phyloP scores from a whole-genome alignment of 2,888 invertebrate species.

The Mycalesis mineus region DNA sequence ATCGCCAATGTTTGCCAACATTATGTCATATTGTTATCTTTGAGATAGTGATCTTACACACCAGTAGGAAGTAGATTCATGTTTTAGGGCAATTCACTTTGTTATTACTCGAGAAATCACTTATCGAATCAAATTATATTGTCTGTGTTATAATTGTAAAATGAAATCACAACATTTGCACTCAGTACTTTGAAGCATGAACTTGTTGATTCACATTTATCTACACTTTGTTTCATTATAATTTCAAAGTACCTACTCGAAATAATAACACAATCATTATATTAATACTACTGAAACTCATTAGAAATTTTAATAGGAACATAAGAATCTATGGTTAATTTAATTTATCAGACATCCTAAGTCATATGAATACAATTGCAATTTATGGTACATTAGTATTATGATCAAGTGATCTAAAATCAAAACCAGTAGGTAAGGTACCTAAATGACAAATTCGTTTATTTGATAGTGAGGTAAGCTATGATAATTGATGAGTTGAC shows the following conservation, averaged over 20 bases:
- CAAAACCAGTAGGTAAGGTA: no score
- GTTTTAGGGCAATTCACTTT: not conserved
- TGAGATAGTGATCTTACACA: not conserved
- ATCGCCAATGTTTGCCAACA: not conserved
- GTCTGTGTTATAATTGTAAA: not conserved
- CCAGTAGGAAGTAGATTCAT: not conserved
- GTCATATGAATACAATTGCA: no score
- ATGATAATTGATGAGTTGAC: constrained; percentile 14
- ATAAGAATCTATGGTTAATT: no score
- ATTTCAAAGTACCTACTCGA: not conserved
- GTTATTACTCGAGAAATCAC: not conserved
- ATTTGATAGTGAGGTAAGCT: constrained; percentile 12
- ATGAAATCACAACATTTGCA: not conserved
- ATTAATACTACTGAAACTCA: no score
- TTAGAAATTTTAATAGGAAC: no score
- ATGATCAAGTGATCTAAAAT: no score
- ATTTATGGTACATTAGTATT: no score
- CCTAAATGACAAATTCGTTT: not conserved
- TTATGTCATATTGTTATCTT: constrained; percentile 1
- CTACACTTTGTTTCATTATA: not conserved
- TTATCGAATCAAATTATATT: not conserved
- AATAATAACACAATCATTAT: no score
- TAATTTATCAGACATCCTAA: no score
- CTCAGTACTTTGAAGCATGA: not conserved
- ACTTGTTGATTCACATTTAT: not conserved